phyloP scores from a whole-genome alignment of 2,113 vertebrate species.

The Castor canadensis region DNA sequence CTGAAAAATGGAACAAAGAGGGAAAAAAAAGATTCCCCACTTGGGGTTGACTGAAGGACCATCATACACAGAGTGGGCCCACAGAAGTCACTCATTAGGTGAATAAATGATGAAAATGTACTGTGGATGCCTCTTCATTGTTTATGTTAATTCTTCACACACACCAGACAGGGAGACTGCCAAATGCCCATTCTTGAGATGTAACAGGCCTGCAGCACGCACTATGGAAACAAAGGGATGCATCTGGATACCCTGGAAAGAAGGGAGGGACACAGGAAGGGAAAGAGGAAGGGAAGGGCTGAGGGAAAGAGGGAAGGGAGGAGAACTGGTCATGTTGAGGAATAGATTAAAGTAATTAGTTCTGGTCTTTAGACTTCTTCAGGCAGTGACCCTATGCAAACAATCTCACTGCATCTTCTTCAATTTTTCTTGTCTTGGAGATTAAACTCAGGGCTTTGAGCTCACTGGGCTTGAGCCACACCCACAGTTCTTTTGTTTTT shows the following conservation, averaged over 20 bases:
- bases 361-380: neutral
- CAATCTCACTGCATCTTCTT: neutral
- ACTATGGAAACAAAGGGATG: neutral
- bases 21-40: neutral
- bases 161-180: fast-evolving
- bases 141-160: neutral
- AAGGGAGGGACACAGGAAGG: no score
- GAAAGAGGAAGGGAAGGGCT: no score
- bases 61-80: neutral
- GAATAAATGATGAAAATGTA: neutral
- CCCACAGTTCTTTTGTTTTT: neutral
- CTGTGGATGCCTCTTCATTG: fast-evolving
- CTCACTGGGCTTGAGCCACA: neutral
- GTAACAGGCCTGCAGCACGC: neutral
- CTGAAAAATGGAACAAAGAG: neutral
- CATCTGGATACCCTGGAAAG: fast-evolving
- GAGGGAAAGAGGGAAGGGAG: neutral
- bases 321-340: no score
- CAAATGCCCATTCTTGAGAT: neutral
- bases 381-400: neutral
- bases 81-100: fast-evolving
- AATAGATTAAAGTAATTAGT: neutral
- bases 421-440: neutral
- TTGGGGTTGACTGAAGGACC: neutral
- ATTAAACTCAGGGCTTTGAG: neutral